Evolutionary conservation across 1,140 invertebrate species (phyloP).

Genomic region (Rhizoglyphus robini): DNA sequence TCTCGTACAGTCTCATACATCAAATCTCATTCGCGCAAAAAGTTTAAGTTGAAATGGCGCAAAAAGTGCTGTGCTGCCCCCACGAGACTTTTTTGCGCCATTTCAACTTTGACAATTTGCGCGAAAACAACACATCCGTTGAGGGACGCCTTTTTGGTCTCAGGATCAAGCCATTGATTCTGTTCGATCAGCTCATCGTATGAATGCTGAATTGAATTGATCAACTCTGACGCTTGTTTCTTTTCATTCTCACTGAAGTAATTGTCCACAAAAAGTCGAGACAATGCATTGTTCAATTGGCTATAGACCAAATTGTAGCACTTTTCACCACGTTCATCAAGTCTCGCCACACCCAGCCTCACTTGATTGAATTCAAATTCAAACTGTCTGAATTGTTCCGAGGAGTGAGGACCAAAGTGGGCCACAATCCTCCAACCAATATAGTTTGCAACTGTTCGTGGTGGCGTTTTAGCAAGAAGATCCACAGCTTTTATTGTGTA

Average conservation of each 20-base stretch:
- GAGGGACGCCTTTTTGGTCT: constrained; percentile 63
- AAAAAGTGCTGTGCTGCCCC: too few species aligned
- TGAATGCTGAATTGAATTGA: constrained; percentile 28
- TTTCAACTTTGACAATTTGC: too few species aligned
- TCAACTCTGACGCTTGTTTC: constrained; percentile 45
- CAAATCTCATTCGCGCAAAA: too few species aligned
- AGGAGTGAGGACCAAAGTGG: constrained; percentile 55
- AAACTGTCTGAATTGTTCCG: constrained; percentile 34
- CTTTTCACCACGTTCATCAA: constrained; percentile 32
- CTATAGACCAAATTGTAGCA: constrained; percentile 37
- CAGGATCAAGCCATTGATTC: constrained; percentile 76
- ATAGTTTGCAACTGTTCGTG: constrained; percentile 56
- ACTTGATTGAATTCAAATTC: constrained; percentile 39
- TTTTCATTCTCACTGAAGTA: neutral
- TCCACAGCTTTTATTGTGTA: neutral
- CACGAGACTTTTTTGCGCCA: too few species aligned
- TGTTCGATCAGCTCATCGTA: constrained; percentile 34
- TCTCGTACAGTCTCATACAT: too few species aligned
- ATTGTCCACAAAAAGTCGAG: constrained; percentile 25
- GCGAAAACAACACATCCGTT: too few species aligned
- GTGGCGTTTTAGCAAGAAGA: constrained; percentile 30
- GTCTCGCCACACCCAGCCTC: constrained; percentile 30
- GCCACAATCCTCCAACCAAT: constrained; percentile 59
- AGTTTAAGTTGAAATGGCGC: too few species aligned
- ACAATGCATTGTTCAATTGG: constrained; percentile 38